Percentiles rank a stretch among this genome's conserved stretches.
Conservation (phyloP, 2,113 vertebrate species). For the Tychaedon coryphoeus region DNA sequence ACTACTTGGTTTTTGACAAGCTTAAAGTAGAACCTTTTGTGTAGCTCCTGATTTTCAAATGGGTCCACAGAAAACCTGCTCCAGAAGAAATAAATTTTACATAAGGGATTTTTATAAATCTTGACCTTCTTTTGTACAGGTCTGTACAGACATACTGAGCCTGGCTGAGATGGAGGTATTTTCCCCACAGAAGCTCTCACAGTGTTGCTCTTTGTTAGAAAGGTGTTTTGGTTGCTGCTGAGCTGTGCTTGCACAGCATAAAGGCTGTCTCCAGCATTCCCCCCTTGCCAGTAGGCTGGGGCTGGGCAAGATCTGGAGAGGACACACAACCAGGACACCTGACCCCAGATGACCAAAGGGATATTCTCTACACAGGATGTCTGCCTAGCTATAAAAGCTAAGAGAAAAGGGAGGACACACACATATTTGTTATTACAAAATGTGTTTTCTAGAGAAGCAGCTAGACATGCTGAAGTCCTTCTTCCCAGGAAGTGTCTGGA, state of each 20-base stretch:
- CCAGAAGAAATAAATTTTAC: not conserved
- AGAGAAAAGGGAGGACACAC: not conserved
- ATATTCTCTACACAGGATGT: not conserved
- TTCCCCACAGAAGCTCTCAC: not conserved
- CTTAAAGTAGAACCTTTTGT: not conserved
- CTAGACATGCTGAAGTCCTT: not conserved
- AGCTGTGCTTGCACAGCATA: not conserved
- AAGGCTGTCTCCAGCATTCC: not conserved
- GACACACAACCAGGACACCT: not conserved
- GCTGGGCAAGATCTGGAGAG: not conserved
- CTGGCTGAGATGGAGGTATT: not conserved
- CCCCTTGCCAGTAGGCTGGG: accelerated
- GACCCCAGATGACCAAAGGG: not conserved
- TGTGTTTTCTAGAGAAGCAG: not conserved
- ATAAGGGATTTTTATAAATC: not conserved
- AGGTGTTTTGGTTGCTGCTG: not conserved
- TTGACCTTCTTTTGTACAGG: not conserved
- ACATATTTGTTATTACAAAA: not conserved
- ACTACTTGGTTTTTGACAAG: not conserved
- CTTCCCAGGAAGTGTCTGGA: not conserved
- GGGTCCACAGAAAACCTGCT: not conserved
- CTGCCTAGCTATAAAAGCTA: not conserved
- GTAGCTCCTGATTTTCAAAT: not conserved
- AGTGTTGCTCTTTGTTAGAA: not conserved
- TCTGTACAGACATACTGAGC: not conserved